phyloP scores from a whole-genome alignment of 2,797 vertebrate species.

The Diceros bicornis region DNA sequence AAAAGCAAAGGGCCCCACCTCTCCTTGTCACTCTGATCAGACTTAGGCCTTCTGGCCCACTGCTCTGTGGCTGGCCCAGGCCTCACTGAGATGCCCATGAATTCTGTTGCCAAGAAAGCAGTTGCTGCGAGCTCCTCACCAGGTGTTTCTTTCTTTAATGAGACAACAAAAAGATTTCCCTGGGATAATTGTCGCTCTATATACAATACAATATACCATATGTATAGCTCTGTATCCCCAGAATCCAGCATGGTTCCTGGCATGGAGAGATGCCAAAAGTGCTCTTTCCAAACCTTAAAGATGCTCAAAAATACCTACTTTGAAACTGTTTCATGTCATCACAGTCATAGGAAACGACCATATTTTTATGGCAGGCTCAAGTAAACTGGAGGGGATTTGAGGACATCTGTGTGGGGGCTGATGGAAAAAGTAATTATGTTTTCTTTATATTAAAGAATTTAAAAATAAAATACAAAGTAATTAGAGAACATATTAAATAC shows the following conservation, averaged over 20 bases:
- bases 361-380: background rate
- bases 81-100: background rate
- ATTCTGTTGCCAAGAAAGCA: background rate
- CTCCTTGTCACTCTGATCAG: background rate
- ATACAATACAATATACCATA: too few relatives aligned
- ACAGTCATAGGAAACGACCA: background rate
- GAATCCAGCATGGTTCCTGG: background rate
- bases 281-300: background rate
- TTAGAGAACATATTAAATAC: slow-evolving; percentile 67
- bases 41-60: background rate
- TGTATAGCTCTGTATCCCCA: background rate
- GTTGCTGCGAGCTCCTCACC: background rate
- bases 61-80: background rate
- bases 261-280: background rate
- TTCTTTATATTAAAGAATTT: slow-evolving; percentile 73
- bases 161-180: background rate
- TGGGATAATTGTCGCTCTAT: background rate
- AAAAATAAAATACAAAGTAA: slow-evolving; percentile 68
- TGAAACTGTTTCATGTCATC: background rate
- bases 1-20: background rate
- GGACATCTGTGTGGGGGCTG: background rate
- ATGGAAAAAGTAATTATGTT: slow-evolving; percentile 68
- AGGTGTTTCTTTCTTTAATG: background rate
- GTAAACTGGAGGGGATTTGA: background rate
- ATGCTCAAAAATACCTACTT: background rate